Conservation (phyloP, 2,113 vertebrate genomes). For the Oryzias celebensis region DNA sequence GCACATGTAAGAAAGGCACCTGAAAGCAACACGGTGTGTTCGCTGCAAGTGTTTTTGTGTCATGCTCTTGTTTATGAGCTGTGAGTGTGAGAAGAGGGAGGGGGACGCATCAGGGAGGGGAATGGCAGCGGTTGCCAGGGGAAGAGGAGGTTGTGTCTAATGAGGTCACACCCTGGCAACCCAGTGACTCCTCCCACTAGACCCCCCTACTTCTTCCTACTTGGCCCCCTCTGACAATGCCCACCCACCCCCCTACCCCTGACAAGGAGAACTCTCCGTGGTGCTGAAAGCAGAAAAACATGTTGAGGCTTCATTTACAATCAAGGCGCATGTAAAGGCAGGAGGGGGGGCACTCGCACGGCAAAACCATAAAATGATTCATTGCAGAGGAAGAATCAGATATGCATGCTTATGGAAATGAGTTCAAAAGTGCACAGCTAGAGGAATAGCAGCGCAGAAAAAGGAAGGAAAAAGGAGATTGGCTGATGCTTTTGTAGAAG, state of each 20-base stretch:
- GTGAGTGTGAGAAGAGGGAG: conserved; percentile 31
- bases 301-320: conserved; percentile 29
- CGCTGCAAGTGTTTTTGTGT: conserved; percentile 61
- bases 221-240: conserved; percentile 40
- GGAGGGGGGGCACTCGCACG: background rate
- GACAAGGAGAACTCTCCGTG: conserved; percentile 74
- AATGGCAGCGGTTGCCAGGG: conserved; percentile 58
- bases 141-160: conserved; percentile 73
- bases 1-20: conserved; percentile 50
- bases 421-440: conserved; percentile 26
- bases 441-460: conserved; percentile 16
- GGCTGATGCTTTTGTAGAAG: conserved; percentile 50
- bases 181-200: conserved; percentile 60
- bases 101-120: conserved; percentile 13
- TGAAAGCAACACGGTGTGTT: conserved; percentile 43
- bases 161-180: conserved; percentile 79
- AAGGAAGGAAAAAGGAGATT: conserved; percentile 12
- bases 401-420: conserved; percentile 7
- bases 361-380: conserved; percentile 26
- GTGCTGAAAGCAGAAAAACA: conserved; percentile 76
- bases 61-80: conserved; percentile 73
- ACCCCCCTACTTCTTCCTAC: conserved; percentile 31
- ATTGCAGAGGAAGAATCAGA: conserved; percentile 1
- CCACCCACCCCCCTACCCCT: conserved; percentile 42
- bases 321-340: conserved; percentile 31